Evolutionary conservation across 2,888 invertebrate species (phyloP).

Genomic region (Microctonus brassicae): DNA sequence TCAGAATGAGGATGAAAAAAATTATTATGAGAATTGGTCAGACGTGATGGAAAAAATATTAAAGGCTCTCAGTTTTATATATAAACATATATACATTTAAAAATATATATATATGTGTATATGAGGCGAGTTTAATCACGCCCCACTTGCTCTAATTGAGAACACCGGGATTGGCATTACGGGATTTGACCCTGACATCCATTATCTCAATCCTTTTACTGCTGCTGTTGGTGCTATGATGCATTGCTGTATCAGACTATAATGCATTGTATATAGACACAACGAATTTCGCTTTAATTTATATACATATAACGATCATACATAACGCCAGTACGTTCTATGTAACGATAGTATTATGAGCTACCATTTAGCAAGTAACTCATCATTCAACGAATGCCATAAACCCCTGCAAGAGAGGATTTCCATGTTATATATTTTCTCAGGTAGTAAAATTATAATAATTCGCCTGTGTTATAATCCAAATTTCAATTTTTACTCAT

Average conservation of each 20-base stretch:
- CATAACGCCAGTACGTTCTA: too few relatives aligned
- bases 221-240: conserved; percentile 11
- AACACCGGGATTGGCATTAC: conserved; percentile 47
- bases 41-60: too few relatives aligned
- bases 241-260: background rate
- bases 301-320: background rate
- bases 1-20: too few relatives aligned
- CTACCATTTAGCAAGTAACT: too few relatives aligned
- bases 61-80: too few relatives aligned
- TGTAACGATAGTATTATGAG: too few relatives aligned
- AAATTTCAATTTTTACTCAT: conserved; percentile 4
- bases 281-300: conserved; percentile 5
- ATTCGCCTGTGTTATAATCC: background rate
- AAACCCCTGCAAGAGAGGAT: too few relatives aligned
- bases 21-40: too few relatives aligned
- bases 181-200: conserved; percentile 66
- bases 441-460: background rate
- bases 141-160: conserved; percentile 64
- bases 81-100: too few relatives aligned
- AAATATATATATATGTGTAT: too few relatives aligned
- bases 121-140: conserved; percentile 57
- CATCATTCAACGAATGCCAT: too few relatives aligned
- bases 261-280: background rate
- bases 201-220: conserved; percentile 56
- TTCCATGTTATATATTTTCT: background rate